Evolutionary conservation across 2,888 invertebrate species (phyloP).

Genomic region (Lamellibrachia satsuma): DNA sequence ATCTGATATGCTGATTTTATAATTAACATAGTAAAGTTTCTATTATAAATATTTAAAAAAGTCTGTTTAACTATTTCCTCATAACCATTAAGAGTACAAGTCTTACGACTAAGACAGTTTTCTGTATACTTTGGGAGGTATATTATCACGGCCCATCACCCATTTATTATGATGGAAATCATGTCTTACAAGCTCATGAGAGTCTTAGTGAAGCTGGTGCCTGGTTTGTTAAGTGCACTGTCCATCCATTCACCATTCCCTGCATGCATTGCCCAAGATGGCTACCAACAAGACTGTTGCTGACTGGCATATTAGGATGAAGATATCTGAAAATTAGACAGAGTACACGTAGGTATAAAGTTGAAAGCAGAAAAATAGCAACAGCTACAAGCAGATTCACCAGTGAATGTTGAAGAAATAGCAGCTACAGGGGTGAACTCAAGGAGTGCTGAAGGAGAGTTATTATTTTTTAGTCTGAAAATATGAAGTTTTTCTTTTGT

Average conservation of each 20-base stretch:
- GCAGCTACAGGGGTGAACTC: neutral
- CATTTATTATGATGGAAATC: neutral
- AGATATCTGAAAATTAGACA: slow-evolving; percentile 17
- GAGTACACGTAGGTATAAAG: neutral
- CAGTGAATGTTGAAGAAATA: neutral
- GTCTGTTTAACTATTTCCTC: neutral
- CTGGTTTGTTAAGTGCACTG: neutral
- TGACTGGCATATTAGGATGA: neutral
- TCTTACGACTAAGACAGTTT: neutral
- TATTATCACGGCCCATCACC: neutral
- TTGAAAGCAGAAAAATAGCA: slow-evolving; percentile 8
- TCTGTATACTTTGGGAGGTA: neutral
- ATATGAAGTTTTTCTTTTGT: neutral
- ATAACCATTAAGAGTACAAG: neutral
- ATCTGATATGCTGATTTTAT: neutral
- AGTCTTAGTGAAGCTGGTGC: neutral
- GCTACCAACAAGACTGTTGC: too few species aligned
- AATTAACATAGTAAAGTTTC: neutral
- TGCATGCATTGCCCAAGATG: too few species aligned
- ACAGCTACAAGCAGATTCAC: neutral
- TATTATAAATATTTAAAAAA: neutral
- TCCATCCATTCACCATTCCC: neutral
- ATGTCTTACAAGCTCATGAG: neutral
- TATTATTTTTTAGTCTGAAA: neutral
- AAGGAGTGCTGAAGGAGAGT: neutral